phyloP scores from a whole-genome alignment of 2,888 invertebrate species.

The Gisinianus flammeolus region DNA sequence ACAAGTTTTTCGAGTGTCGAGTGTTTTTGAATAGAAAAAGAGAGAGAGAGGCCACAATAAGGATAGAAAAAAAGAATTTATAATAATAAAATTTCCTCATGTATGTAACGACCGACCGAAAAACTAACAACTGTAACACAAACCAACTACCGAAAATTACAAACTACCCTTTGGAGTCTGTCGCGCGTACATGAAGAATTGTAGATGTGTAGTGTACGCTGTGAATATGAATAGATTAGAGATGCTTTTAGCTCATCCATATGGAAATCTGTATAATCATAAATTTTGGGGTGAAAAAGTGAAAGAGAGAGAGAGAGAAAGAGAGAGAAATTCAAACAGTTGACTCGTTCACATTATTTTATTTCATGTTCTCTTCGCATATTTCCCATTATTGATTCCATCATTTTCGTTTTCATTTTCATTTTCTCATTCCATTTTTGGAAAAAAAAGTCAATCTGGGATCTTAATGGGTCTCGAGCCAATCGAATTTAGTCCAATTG shows the following conservation, averaged over 20 bases:
- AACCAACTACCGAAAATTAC: neutral
- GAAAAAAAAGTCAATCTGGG: neutral
- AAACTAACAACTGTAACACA: neutral
- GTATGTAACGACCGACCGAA: neutral
- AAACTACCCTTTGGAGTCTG: neutral
- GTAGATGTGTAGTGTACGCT: no score
- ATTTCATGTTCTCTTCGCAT: neutral
- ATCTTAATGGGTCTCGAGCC: no score
- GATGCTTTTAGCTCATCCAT: slow-evolving; percentile 29
- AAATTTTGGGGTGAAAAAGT: slow-evolving; percentile 27
- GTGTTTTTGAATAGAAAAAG: neutral
- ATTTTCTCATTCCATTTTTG: neutral
- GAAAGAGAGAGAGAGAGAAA: slow-evolving; percentile 5
- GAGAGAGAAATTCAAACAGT: neutral
- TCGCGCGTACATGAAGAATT: no score
- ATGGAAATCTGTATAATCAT: slow-evolving; percentile 23
- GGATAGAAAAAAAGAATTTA: neutral
- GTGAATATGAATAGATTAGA: slow-evolving; percentile 26
- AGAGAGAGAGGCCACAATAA: neutral
- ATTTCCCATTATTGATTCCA: neutral
- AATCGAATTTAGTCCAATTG: neutral
- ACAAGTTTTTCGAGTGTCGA: neutral
- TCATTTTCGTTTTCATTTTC: no score
- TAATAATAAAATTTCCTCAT: neutral
- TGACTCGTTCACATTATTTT: neutral